A percentile compares a stretch with the other conserved stretches of the same genome.
These are phyloP conservation scores for Hirudo medicinalis DNA, from an alignment of 1,140 invertebrate genomes.

Conservation along the genomic window DNA sequence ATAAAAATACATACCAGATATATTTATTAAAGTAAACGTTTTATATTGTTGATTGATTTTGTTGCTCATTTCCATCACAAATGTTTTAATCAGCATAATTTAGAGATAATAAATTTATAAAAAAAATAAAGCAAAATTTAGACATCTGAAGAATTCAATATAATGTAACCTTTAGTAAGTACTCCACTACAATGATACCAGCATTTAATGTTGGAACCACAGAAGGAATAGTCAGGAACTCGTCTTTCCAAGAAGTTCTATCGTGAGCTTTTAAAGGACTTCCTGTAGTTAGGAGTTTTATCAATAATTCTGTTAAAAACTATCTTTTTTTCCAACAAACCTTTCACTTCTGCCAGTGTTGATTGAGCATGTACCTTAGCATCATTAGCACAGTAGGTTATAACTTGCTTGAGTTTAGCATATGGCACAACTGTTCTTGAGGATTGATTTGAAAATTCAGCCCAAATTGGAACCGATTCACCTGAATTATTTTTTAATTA, in stretches of 20 bases:
- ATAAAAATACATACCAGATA: not conserved
- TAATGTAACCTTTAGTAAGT: constrained; percentile 41
- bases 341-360: constrained; percentile 44
- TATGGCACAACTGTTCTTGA: constrained; percentile 43
- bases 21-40: not conserved
- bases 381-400: constrained; percentile 43
- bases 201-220: constrained; percentile 45
- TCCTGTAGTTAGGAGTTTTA: not conserved
- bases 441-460: constrained; percentile 45
- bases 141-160: not conserved
- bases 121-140: too few relatives aligned
- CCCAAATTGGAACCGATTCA: constrained; percentile 45
- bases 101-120: too few relatives aligned
- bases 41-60: not conserved
- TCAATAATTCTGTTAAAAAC: not conserved
- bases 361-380: constrained; percentile 40
- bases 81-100: not conserved
- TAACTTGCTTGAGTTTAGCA: constrained; percentile 44
- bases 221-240: constrained; percentile 44
- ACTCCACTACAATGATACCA: constrained; percentile 44
- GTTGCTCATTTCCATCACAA: not conserved
- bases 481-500: constrained; percentile 30
- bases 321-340: constrained; percentile 22
- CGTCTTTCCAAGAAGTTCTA: constrained; percentile 39
- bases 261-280: constrained; percentile 5